Percentiles rank a stretch among this genome's conserved stretches.
Conservation (phyloP, 2,797 vertebrate genomes). For the Hylomyscus alleni region DNA sequence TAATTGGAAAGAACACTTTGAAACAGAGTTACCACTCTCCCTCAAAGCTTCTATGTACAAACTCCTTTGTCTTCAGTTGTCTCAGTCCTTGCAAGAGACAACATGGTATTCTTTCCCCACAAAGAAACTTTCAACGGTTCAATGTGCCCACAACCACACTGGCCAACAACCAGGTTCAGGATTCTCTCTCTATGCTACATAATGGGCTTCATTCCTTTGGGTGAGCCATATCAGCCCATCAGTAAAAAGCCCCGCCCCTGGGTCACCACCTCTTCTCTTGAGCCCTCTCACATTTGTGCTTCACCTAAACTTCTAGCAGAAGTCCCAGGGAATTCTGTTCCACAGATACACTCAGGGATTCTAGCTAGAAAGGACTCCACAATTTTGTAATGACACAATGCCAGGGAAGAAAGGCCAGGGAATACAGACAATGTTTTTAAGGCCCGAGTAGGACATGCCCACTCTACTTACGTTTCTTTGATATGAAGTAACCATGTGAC, state of each 20-base stretch:
- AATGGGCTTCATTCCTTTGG: neutral
- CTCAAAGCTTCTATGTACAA: neutral
- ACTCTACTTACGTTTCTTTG: neutral
- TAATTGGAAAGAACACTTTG: neutral
- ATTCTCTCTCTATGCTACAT: neutral
- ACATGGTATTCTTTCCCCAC: neutral
- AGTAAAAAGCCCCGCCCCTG: neutral
- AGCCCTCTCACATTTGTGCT: neutral
- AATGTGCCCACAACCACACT: neutral
- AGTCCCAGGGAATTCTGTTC: neutral
- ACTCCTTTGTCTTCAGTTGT: conserved; percentile 10
- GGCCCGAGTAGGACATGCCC: neutral
- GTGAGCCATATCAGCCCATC: neutral
- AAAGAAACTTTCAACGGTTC: neutral
- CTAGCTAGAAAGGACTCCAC: neutral
- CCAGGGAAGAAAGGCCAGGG: neutral
- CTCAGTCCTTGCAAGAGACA: conserved; percentile 45
- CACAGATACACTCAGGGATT: neutral
- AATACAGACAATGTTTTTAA: neutral
- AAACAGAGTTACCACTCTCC: neutral
- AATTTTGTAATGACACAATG: neutral
- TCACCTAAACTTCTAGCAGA: neutral
- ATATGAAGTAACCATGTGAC: neutral
- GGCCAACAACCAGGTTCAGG: conserved; percentile 26
- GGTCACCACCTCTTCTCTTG: neutral